Conservation (phyloP, 2,888 invertebrate genomes). For the Philereme vetulata region DNA sequence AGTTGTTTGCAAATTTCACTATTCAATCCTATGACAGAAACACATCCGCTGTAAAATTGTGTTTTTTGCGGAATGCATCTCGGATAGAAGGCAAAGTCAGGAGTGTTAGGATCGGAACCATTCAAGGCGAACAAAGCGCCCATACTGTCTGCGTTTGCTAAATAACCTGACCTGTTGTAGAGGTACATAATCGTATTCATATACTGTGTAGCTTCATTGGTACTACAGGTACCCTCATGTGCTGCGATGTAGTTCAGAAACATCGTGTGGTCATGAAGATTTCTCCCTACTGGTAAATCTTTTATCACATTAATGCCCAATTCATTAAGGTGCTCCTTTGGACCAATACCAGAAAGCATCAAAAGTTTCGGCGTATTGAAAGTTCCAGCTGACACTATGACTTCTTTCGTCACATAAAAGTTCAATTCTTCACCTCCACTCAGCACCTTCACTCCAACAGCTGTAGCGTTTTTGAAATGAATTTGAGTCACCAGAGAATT, state of each 20-base stretch:
- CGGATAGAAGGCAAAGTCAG: constrained; percentile 69
- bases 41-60: constrained; percentile 50
- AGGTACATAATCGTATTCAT: constrained; percentile 62
- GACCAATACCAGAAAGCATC: constrained; percentile 68
- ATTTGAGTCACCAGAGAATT: constrained; percentile 58
- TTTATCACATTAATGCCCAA: constrained; percentile 51
- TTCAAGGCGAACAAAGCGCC: constrained; percentile 57
- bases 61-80: constrained; percentile 50
- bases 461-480: constrained; percentile 52
- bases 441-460: constrained; percentile 55
- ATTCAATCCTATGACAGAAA: constrained; percentile 50
- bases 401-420: constrained; percentile 59
- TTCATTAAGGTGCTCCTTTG: constrained; percentile 51
- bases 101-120: constrained; percentile 44
- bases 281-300: constrained; percentile 65
- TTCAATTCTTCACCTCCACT: constrained; percentile 41
- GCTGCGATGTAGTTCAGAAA: constrained; percentile 57
- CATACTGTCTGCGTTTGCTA: constrained; percentile 56
- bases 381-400: constrained; percentile 66
- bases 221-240: constrained; percentile 59
- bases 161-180: constrained; percentile 55
- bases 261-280: constrained; percentile 70
- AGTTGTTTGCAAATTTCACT: constrained; percentile 54
- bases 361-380: constrained; percentile 69
- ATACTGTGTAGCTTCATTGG: constrained; percentile 37